Evolutionary conservation across 2,888 invertebrate species (phyloP).

Genomic region (Oxytorus armatus): DNA sequence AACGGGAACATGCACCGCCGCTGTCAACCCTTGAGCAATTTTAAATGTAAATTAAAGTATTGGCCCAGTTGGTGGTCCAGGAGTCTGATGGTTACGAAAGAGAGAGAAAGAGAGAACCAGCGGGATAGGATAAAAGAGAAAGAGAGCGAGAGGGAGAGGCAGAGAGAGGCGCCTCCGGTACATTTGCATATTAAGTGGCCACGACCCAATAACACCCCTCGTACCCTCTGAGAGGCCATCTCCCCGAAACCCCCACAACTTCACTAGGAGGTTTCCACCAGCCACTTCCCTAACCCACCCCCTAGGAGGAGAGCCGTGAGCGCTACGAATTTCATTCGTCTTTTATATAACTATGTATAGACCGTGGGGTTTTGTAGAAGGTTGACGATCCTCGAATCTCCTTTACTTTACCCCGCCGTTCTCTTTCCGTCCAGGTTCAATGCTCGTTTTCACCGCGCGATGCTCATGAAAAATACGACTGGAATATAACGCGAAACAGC

Average conservation of each 20-base stretch:
- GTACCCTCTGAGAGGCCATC: constrained; percentile 65
- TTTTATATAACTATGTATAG: neutral
- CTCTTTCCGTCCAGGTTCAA: constrained; percentile 14
- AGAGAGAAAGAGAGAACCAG: too few species aligned
- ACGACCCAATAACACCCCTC: constrained; percentile 83
- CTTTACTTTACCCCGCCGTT: constrained; percentile 30
- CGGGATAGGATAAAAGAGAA: constrained; percentile 25
- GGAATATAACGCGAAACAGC: constrained; percentile 30
- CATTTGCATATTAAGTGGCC: constrained; percentile 84
- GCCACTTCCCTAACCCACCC: constrained; percentile 67
- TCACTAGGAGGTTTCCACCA: constrained; percentile 75
- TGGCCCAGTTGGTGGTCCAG: constrained; percentile 77
- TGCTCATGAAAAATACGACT: constrained; percentile 48
- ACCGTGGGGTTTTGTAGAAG: constrained; percentile 7
- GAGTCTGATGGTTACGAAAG: constrained; percentile 73
- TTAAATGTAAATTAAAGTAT: constrained; percentile 84
- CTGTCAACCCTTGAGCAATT: constrained; percentile 83
- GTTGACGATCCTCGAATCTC: neutral
- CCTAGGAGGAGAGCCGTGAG: too few species aligned
- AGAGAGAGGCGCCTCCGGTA: constrained; percentile 74
- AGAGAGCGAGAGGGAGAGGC: constrained; percentile 67
- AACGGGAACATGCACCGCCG: constrained; percentile 65
- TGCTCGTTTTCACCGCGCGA: constrained; percentile 3
- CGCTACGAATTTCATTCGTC: constrained; percentile 33
- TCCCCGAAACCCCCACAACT: constrained; percentile 53